Percentiles rank a stretch among this genome's conserved stretches.
Evolutionary conservation across 2,113 vertebrate species (phyloP).

Genomic region (Campylorhamphus procurvoides): DNA sequence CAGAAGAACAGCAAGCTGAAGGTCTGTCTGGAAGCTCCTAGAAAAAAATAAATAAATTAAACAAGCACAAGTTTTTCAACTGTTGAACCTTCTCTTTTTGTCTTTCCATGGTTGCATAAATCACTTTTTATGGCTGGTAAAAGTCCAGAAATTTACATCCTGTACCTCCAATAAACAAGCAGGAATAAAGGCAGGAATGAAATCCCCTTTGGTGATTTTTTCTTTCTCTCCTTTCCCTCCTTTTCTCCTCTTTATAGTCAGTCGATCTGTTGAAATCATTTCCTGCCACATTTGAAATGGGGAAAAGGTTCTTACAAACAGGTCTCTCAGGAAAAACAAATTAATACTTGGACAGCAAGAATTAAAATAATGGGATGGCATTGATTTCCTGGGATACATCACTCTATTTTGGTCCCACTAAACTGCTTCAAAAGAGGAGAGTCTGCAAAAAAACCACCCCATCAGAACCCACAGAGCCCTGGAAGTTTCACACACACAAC

Average conservation of each 20-base stretch:
- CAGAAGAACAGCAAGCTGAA: not conserved
- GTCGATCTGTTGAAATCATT: not conserved
- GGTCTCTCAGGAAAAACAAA: not conserved
- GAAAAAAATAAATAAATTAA: constrained; percentile 5
- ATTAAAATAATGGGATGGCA: not conserved
- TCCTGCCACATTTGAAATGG: not conserved
- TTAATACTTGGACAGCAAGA: no score
- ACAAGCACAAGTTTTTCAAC: not conserved
- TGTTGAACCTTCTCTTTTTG: not conserved
- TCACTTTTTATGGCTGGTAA: not conserved
- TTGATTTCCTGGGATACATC: not conserved
- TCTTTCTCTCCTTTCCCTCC: not conserved
- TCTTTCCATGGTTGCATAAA: not conserved
- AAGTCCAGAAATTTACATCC: not conserved
- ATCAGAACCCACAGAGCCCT: not conserved
- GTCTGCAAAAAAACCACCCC: not conserved
- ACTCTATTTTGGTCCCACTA: not conserved
- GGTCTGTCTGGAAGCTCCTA: not conserved
- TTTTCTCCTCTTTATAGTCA: not conserved
- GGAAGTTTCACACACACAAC: not conserved
- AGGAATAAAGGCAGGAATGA: not conserved
- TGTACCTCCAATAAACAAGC: not conserved
- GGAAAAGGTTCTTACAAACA: not conserved
- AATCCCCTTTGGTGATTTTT: not conserved
- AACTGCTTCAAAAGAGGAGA: not conserved